A percentile compares a stretch with the other conserved stretches of the same genome.
Evolutionary conservation across 2,797 vertebrate genomes (phyloP).

Genomic region (Sebastes wilsoni): DNA sequence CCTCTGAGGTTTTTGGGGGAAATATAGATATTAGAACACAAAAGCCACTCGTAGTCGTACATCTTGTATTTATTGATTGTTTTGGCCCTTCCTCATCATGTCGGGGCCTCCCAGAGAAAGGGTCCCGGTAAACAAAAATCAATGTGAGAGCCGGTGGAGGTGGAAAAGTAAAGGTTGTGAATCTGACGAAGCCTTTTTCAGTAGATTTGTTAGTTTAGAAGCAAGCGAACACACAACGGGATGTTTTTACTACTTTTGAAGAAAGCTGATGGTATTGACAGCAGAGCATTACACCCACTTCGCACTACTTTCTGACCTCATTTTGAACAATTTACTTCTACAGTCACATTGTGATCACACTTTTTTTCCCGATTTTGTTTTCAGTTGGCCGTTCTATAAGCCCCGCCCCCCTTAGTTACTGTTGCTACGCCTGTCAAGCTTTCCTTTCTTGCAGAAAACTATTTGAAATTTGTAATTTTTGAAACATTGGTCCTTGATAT

Average conservation of each 20-base stretch:
- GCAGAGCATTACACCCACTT: background rate
- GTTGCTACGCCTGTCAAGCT: background rate
- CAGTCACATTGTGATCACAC: background rate
- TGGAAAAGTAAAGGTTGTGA: background rate
- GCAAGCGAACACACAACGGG: background rate
- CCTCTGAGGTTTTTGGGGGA: slow-evolving; percentile 5
- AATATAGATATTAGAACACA: background rate
- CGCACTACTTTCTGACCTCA: background rate
- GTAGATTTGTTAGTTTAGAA: background rate
- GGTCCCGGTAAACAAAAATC: background rate
- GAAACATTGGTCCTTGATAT: background rate
- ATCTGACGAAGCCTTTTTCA: background rate
- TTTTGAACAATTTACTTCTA: background rate
- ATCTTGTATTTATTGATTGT: slow-evolving; percentile 16
- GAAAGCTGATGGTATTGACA: background rate
- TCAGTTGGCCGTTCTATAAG: background rate
- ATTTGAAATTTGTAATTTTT: background rate
- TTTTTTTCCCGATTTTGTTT: background rate
- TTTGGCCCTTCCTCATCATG: background rate
- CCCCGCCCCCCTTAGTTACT: background rate
- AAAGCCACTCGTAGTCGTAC: background rate
- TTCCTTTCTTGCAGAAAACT: background rate
- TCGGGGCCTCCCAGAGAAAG: background rate
- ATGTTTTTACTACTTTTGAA: background rate
- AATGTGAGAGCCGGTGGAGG: background rate